Base-by-base conservation (phyloP, 2,113 vertebrate species). In the Taxidea taxus region DNA sequence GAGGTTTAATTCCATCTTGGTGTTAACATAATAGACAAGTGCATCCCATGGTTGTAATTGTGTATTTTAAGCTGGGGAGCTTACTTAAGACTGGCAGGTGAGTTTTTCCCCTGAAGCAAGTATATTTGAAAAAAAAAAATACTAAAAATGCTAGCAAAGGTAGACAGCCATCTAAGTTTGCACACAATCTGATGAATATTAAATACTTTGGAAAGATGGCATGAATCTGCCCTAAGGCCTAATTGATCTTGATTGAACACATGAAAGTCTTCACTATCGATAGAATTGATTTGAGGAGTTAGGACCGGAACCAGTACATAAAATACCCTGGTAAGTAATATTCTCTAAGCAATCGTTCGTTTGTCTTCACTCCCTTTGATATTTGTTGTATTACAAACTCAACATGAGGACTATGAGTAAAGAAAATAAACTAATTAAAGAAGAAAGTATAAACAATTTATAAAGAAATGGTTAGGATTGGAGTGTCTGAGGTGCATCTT, bases 151-250 rank as follows among this genome's bases (percentile, higher is more conserved):
- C 23, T 81, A 64, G 12, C 14, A 6, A 87, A 96, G 23, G 4
- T 54, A 93, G 44, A 44, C 21, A 74, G 77, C 58, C 97, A 94
- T 92, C 82, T 15, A 64, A 31, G 97, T 95, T 96, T 98, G 81
- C 74, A 96, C 98, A 92, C 92, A 89, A 96, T 98, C 98, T 98
- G 81, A 91, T 96, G 85, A 96, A 95, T 94, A 95, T 88, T 75
- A 96, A 94, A 96, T 56, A 7, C 4, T 95, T 94, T 1, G 0
- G 86, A 97, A 97, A 66, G 7, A 62, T 88, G 39, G 47, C 56
- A 11, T 94, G 70, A 96, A 96, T 97, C 75, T 91, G 74, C 39
- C 96, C 44, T 21, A 0, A 0, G 66, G 77, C 34, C 0, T 0
- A 9, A 13, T 10, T 0, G 0, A 87, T 78, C 54, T 97, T 92